Percentiles rank a stretch among this genome's conserved stretches.
Conservation (phyloP, 2,797 vertebrate species). For the Steatocranus sp. region DNA sequence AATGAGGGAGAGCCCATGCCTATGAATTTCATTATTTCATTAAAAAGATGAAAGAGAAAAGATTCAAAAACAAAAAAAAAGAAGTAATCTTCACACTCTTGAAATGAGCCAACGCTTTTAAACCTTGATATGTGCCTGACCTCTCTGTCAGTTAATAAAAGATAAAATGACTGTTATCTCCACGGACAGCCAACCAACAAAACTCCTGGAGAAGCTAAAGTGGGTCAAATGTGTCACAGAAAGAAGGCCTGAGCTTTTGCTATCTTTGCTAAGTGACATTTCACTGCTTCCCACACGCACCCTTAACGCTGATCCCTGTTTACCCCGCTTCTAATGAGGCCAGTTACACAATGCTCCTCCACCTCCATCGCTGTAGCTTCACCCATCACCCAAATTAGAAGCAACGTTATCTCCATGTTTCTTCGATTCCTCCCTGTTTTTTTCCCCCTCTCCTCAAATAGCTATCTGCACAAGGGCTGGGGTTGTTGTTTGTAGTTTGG, state of each 20-base stretch:
- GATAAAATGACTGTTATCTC: background rate
- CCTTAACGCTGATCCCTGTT: slow-evolving; percentile 35
- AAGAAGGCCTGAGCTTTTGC: background rate
- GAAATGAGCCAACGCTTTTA: background rate
- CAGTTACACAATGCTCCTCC: slow-evolving; percentile 58
- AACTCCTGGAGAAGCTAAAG: slow-evolving; percentile 9
- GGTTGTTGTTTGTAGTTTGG: background rate
- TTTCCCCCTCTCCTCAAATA: background rate
- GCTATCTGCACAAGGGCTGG: background rate
- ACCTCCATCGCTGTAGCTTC: background rate
- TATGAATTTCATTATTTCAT: slow-evolving; percentile 6
- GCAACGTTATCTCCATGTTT: background rate
- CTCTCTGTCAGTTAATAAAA: background rate
- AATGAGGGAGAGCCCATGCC: background rate
- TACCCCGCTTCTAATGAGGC: slow-evolving; percentile 42
- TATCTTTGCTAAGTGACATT: slow-evolving; percentile 14
- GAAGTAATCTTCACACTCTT: background rate
- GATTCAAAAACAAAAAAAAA: background rate
- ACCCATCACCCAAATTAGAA: slow-evolving; percentile 6
- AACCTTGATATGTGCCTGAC: background rate
- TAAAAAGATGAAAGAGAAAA: background rate
- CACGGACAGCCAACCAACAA: background rate
- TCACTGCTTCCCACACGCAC: slow-evolving; percentile 15
- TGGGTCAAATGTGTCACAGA: slow-evolving; percentile 21
- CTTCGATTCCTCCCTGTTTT: background rate